A percentile compares a stretch with the other conserved stretches of the same genome.
phyloP scores from a whole-genome alignment of 64 coral and sea anemone genomes.

The Stylophora pistillata region DNA sequence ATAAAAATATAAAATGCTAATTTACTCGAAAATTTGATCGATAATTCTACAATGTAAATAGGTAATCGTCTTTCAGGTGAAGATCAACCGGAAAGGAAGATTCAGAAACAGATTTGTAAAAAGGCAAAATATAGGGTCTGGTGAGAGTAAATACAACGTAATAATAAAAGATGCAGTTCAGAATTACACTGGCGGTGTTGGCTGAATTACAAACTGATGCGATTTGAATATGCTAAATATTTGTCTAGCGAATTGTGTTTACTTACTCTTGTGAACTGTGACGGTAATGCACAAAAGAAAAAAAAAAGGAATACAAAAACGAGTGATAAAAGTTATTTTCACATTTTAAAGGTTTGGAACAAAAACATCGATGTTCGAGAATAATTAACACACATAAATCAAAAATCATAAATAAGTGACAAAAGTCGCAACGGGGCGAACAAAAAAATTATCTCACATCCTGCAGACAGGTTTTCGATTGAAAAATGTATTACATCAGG shows the following conservation, averaged over 20 bases:
- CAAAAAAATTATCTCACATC: too few species aligned
- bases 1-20: constrained; percentile 18
- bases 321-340: too few species aligned
- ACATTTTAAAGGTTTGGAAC: too few species aligned
- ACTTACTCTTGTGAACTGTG: background rate
- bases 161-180: background rate
- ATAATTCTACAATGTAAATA: background rate
- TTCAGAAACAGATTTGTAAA: background rate
- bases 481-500: too few species aligned
- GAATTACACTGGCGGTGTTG: background rate
- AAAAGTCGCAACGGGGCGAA: too few species aligned
- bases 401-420: too few species aligned
- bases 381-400: too few species aligned
- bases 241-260: background rate
- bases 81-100: background rate
- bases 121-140: background rate
- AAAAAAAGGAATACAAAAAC: too few species aligned
- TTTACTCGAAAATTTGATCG: constrained; percentile 20
- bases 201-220: background rate
- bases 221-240: constrained; percentile 39
- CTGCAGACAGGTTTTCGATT: too few species aligned
- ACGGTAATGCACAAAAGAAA: background rate
- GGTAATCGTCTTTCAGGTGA: background rate
- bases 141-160: background rate
- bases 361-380: too few species aligned